A percentile compares a stretch with the other conserved stretches of the same genome.
These are phyloP conservation scores for Eupsittula cactorum DNA, from an alignment of 2,113 vertebrate species.

Conservation along the genomic window DNA sequence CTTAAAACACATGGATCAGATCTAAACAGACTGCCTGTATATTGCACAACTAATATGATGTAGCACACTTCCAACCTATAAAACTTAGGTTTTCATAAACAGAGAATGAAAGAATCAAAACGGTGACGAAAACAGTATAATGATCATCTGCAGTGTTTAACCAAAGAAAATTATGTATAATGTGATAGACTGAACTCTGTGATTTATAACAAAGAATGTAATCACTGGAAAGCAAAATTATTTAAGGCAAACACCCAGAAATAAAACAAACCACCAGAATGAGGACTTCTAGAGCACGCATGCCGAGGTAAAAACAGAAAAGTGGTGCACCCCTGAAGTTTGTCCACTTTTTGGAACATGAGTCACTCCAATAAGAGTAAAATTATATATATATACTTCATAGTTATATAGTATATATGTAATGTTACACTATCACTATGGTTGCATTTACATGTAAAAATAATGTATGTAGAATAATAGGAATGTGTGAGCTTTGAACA, in stretches of 20 bases:
- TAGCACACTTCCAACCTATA: not conserved
- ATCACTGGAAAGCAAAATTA: not conserved
- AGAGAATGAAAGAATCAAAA: not conserved
- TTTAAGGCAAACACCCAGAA: not conserved
- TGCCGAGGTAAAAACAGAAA: not conserved
- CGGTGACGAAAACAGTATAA: not conserved
- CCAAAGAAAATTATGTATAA: not conserved
- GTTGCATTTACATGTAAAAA: not conserved
- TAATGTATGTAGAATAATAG: too few species aligned
- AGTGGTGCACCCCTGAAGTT: not conserved
- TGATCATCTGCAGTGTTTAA: not conserved
- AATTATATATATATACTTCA: not conserved
- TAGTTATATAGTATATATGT: not conserved
- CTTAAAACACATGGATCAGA: not conserved
- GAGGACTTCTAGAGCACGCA: not conserved
- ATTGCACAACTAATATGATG: not conserved
- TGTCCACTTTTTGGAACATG: not conserved
- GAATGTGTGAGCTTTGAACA: not conserved
- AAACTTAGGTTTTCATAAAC: not conserved
- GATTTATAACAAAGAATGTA: not conserved
- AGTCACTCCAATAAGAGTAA: not conserved
- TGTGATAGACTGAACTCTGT: not conserved
- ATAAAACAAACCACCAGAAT: not conserved
- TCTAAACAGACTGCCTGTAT: not conserved
- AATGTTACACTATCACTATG: rapidly evolving